Conservation (phyloP, 2,888 invertebrate species). For the Acronicta alni region DNA sequence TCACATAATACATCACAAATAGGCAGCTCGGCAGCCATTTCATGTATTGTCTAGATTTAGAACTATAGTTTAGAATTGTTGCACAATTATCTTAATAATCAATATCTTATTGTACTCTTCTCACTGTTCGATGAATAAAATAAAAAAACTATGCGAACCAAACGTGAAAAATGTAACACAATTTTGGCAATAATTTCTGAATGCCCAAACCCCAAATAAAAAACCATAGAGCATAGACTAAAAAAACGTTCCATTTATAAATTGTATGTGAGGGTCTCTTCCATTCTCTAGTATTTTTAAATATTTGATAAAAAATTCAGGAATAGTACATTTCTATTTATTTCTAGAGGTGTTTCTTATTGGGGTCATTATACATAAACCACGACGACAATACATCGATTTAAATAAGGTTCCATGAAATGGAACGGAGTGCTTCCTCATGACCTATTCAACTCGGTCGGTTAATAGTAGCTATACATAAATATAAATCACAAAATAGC, state of each 20-base stretch:
- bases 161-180: conserved; percentile 26
- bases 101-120: not conserved
- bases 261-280: conserved; percentile 28
- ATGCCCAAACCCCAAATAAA: conserved; percentile 67
- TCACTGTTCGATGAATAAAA: not conserved
- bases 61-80: conserved; percentile 9
- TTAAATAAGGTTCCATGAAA: conserved; percentile 60
- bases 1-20: conserved; percentile 79
- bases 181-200: conserved; percentile 39
- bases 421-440: conserved; percentile 70
- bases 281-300: conserved; percentile 1
- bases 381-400: conserved; percentile 43
- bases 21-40: conserved; percentile 82
- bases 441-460: conserved; percentile 73
- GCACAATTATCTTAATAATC: conserved; percentile 13
- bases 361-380: conserved; percentile 23
- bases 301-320: not conserved
- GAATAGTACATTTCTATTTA: conserved; percentile 4
- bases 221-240: conserved; percentile 84
- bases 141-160: conserved; percentile 3
- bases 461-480: conserved; percentile 75
- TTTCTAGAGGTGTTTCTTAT: conserved; percentile 12
- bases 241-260: conserved; percentile 67
- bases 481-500: conserved; percentile 80
- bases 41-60: conserved; percentile 28